Percentiles rank a stretch among this genome's conserved stretches.
Conservation (phyloP, 2,888 invertebrate genomes). For the Lapara coniferarum region DNA sequence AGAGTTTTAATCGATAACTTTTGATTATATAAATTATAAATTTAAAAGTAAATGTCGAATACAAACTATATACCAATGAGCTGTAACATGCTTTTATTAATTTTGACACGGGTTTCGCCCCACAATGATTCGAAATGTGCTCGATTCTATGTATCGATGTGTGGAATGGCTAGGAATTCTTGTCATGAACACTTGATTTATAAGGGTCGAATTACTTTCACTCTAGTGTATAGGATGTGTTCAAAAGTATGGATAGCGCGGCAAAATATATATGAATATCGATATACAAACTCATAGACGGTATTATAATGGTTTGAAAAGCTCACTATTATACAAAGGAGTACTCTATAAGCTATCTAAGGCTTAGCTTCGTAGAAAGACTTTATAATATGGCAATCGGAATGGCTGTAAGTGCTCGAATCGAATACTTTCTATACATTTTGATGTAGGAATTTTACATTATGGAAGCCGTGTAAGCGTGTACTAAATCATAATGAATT, state of each 20-base stretch:
- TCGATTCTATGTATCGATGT: slow-evolving; percentile 1
- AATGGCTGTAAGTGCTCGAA: slow-evolving; percentile 32
- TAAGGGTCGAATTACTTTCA: background rate
- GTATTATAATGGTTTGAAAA: slow-evolving; percentile 33
- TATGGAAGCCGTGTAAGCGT: slow-evolving; percentile 71
- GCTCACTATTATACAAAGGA: slow-evolving; percentile 36
- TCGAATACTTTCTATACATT: slow-evolving; percentile 31
- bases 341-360: slow-evolving; percentile 22
- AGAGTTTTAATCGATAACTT: too few species aligned
- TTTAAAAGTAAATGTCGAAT: too few species aligned
- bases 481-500: slow-evolving; percentile 44
- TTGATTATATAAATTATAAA: too few species aligned
- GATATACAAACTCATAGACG: slow-evolving; percentile 1
- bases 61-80: slow-evolving; percentile 49
- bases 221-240: slow-evolving; percentile 13
- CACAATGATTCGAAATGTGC: background rate
- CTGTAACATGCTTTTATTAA: slow-evolving; percentile 47
- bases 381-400: slow-evolving; percentile 26
- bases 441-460: slow-evolving; percentile 35
- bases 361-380: slow-evolving; percentile 6
- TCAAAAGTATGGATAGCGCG: slow-evolving; percentile 36
- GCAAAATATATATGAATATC: slow-evolving; percentile 44
- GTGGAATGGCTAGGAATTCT: slow-evolving; percentile 12
- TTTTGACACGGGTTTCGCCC: background rate
- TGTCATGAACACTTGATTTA: slow-evolving; percentile 9